Percentiles rank a stretch among this genome's conserved stretches.
These are phyloP conservation scores for Dryobates pubescens DNA, from an alignment of 2,797 vertebrate genomes.

Conservation along the genomic window DNA sequence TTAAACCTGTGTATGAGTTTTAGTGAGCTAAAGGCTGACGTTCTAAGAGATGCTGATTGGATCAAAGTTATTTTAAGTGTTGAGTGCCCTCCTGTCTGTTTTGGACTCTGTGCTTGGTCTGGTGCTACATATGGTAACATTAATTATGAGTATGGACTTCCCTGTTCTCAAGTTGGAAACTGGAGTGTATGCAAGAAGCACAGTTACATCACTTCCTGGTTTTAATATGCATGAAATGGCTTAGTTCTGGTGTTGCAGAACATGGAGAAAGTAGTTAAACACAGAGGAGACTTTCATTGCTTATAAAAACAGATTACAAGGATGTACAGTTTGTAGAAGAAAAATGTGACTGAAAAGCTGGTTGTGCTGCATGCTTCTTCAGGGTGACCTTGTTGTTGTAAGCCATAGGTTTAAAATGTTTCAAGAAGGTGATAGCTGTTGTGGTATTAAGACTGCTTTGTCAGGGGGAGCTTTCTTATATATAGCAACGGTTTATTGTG, in stretches of 20 bases:
- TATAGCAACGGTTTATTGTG: neutral
- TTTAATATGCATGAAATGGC: neutral
- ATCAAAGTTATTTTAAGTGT: neutral
- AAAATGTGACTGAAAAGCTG: neutral
- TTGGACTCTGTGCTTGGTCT: neutral
- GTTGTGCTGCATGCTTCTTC: neutral
- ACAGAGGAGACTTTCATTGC: neutral
- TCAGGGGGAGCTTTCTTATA: neutral
- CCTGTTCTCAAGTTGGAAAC: neutral
- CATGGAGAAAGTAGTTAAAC: neutral
- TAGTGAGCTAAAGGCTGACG: neutral
- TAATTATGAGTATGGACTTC: neutral
- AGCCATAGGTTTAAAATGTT: neutral
- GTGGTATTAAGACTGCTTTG: neutral
- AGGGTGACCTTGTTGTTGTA: neutral
- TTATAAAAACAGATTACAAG: neutral
- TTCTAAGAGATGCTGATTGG: neutral
- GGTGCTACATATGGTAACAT: neutral
- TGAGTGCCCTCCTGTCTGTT: neutral
- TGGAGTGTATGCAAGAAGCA: neutral
- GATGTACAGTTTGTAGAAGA: neutral
- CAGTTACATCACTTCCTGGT: neutral
- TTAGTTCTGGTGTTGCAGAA: neutral
- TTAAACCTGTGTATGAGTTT: neutral
- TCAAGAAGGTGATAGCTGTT: neutral